A percentile compares a stretch with the other conserved stretches of the same genome.
phyloP scores from a whole-genome alignment of 2,797 vertebrate species.

The Spea hammondii region DNA sequence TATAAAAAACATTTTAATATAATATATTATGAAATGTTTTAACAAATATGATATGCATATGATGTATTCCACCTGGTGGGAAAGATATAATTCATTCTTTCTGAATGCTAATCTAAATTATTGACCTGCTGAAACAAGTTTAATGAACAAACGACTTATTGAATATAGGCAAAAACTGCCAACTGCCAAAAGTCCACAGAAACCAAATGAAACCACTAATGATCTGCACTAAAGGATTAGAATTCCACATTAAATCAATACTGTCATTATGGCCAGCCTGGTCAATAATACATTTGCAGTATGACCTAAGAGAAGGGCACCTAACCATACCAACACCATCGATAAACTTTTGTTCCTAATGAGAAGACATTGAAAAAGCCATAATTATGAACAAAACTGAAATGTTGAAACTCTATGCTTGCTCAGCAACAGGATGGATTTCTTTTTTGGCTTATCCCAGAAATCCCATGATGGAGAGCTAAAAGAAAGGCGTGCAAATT shows the following conservation, averaged over 20 bases:
- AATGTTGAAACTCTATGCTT: background rate
- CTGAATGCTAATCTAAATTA: no score
- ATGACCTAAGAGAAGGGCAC: background rate
- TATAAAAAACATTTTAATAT: no score
- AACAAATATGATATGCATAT: no score
- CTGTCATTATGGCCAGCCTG: conserved; percentile 42
- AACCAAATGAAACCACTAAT: conserved; percentile 12
- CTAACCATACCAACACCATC: background rate
- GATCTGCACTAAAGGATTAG: conserved; percentile 54
- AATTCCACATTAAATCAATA: conserved; percentile 60
- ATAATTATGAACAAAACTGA: background rate
- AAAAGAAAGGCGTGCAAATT: conserved; percentile 4
- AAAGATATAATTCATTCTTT: no score
- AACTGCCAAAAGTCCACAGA: background rate
- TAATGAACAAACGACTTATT: background rate
- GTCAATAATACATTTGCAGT: conserved; percentile 47
- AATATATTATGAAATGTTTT: no score
- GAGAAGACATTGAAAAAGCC: background rate
- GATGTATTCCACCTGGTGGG: no score
- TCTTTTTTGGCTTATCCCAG: background rate
- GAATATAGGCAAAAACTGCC: background rate
- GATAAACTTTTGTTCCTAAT: background rate
- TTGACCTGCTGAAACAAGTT: background rate
- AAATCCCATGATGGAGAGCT: background rate
- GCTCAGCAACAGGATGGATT: background rate